Evolutionary conservation across 2,113 vertebrate species (phyloP), one percentile per base, ranked within the genome.

Genomic region (Halichoerus grypus): DNA sequence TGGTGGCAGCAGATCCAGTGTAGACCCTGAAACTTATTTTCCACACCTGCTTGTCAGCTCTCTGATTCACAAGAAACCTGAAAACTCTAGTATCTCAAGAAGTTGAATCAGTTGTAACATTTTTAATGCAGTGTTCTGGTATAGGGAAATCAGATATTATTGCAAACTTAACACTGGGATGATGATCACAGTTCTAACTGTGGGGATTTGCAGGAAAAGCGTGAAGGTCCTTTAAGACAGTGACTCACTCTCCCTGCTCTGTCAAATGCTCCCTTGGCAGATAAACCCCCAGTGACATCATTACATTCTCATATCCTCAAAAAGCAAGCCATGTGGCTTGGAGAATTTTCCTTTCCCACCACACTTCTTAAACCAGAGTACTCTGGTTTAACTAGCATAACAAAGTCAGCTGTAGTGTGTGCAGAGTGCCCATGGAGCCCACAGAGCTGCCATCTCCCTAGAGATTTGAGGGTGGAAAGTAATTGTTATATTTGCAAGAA

Each of bases 301-400:
- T 24, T 46, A 28, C 39, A 91, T 94, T 98, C 96, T 98, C 98
- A 98, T 88, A 97, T 97, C 96, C 96, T 97, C 95, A 97, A 96
- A 97, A 77, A 24, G 9, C 36, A 96, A 69, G 33, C 26, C 21
- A 31, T 46, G 53, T 53, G 49, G 53, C 63, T 91, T 24, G 76
- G 69, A 97, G 89, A 85, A 26, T 13, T 36, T 59, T 65, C 39
- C 51, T 83, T 36, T 42, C n/a, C 24, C 10, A 24, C 21, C 5
- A 18, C 19, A 33, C 1, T 80, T 71, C 85, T 65, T n/a, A n/a
- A 49, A 39, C 33, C 10, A 7, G 19, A 39, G 1, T 2, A 13
- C 33, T 46, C 46, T 46, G 46, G 46, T 46, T 46, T 46, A 46
- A 13, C 6, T 13, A 14, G 5, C 21, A 0, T 1, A 19, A 36